Percentiles rank a stretch among this genome's conserved stretches.
Conservation (phyloP, 1,140 invertebrate species). For the Drosophila willistoni region DNA sequence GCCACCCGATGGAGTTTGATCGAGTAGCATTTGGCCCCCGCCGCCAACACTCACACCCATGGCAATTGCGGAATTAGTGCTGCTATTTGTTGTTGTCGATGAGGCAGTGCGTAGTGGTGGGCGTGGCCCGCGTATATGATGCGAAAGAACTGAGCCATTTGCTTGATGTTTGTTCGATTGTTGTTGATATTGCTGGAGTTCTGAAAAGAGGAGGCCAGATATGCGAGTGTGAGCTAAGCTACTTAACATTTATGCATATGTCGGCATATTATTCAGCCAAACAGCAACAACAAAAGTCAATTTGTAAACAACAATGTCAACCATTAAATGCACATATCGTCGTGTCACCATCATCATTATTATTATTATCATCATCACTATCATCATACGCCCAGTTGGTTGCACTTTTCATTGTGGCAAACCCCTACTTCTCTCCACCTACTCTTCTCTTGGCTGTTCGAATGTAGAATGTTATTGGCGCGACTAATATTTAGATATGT, state of each 20-base stretch:
- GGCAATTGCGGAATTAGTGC: slow-evolving; percentile 71
- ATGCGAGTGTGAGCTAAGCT: slow-evolving; percentile 47
- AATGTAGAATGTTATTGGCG: slow-evolving; percentile 66
- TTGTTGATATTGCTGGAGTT: slow-evolving; percentile 75
- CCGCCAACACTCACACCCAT: slow-evolving; percentile 43
- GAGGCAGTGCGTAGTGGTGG: slow-evolving; percentile 81
- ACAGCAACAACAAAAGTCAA: slow-evolving; percentile 61
- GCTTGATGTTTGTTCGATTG: slow-evolving; percentile 73
- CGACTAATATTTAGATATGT: slow-evolving; percentile 69
- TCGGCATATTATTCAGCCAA: slow-evolving; percentile 68
- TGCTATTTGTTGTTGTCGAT: slow-evolving; percentile 77
- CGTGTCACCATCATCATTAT: slow-evolving; percentile 17
- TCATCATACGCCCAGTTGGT: slow-evolving; percentile 36
- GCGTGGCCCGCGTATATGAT: slow-evolving; percentile 79
- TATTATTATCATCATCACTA: slow-evolving; percentile 15
- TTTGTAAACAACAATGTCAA: slow-evolving; percentile 71
- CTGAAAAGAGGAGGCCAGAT: slow-evolving; percentile 29
- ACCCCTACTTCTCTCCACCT: background rate
- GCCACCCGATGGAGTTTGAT: slow-evolving; percentile 83
- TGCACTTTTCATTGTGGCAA: slow-evolving; percentile 50
- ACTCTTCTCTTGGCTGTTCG: slow-evolving; percentile 12
- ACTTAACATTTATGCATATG: slow-evolving; percentile 72
- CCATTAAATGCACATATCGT: slow-evolving; percentile 62
- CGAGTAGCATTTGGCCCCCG: slow-evolving; percentile 67
- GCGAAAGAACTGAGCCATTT: slow-evolving; percentile 73